Percentiles rank a stretch among this genome's conserved stretches.
Conservation (phyloP, 2,113 vertebrate species). For the Sceloporus tristichus region DNA sequence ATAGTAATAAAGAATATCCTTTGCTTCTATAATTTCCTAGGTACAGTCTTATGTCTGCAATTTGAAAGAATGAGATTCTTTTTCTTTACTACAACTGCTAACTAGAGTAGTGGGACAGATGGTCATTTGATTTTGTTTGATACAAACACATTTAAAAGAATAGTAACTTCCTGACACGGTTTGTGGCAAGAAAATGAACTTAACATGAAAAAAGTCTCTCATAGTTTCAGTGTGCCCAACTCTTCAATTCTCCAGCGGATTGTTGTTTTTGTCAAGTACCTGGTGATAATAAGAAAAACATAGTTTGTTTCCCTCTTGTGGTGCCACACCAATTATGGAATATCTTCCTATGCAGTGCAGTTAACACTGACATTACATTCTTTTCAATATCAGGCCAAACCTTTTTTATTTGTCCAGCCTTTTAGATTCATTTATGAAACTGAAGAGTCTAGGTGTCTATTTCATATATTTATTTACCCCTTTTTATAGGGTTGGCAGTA, state of each 20-base stretch:
- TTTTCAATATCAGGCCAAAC: too few species aligned
- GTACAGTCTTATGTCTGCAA: not conserved
- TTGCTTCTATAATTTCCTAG: not conserved
- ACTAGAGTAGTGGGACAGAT: not conserved
- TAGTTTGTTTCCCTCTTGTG: too few species aligned
- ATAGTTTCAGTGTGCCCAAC: not conserved
- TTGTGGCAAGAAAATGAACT: not conserved
- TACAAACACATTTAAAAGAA: not conserved
- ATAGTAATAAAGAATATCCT: not conserved
- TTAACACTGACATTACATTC: too few species aligned
- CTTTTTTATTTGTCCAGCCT: too few species aligned
- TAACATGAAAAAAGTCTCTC: not conserved
- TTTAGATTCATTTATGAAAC: not conserved
- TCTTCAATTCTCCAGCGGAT: too few species aligned
- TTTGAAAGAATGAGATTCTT: not conserved
- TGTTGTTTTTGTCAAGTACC: too few species aligned
- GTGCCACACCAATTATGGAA: too few species aligned
- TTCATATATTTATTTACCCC: not conserved
- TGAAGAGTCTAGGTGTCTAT: too few species aligned
- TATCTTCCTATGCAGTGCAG: too few species aligned
- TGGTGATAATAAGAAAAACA: too few species aligned
- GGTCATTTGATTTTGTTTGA: not conserved
- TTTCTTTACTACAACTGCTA: not conserved
- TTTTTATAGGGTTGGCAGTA: not conserved
- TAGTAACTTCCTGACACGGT: not conserved